Conservation (phyloP, 2,113 vertebrate genomes). For the Microtus oregoni region DNA sequence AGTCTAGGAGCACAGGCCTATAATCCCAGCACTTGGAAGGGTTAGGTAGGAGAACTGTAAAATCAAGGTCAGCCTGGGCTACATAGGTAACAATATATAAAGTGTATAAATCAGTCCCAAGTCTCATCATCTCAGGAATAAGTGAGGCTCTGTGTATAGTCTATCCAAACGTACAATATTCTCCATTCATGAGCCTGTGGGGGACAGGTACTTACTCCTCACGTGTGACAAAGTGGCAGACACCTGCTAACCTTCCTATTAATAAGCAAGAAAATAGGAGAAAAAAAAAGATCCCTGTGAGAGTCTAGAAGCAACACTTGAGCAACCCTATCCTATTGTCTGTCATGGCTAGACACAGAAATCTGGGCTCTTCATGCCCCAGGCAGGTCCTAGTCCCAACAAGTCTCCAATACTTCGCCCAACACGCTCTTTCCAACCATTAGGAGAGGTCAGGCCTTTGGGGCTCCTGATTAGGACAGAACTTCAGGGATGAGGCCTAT, state of each 20-base stretch:
- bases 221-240: background rate
- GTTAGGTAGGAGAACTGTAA: background rate
- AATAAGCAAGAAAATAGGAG: background rate
- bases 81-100: background rate
- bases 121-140: background rate
- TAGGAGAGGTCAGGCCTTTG: background rate
- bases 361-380: accelerated
- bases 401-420: background rate
- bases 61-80: background rate
- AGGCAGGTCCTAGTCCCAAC: background rate
- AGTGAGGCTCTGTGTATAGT: background rate
- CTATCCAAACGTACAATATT: background rate
- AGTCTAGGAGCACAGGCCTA: background rate
- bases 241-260: background rate
- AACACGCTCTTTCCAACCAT: background rate
- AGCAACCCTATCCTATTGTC: background rate
- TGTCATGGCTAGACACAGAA: background rate
- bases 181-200: background rate
- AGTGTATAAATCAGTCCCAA: background rate
- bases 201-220: too few relatives aligned
- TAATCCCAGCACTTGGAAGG: background rate
- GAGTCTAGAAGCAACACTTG: background rate
- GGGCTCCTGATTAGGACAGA: background rate
- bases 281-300: too few relatives aligned
- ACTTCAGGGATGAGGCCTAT: background rate